A percentile compares a stretch with the other conserved stretches of the same genome.
Conservation (phyloP, 2,888 invertebrate genomes). For the Platycnemis pennipes region DNA sequence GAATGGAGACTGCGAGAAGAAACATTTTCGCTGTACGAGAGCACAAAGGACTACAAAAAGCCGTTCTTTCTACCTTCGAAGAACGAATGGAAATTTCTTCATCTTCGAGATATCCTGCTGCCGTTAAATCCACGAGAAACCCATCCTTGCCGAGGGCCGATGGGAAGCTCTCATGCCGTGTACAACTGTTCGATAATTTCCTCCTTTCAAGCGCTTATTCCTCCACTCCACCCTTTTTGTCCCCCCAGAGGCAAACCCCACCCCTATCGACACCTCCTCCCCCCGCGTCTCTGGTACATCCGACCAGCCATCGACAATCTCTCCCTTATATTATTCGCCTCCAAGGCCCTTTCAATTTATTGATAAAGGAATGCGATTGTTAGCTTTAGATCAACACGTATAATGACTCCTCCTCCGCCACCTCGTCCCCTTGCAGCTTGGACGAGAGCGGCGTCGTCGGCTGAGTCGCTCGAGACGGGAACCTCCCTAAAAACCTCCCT, state of each 20-base stretch:
- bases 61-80: not conserved
- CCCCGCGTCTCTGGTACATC: not conserved
- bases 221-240: not conserved
- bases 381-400: constrained; percentile 62
- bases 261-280: not conserved
- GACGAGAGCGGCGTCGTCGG: not conserved
- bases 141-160: not conserved
- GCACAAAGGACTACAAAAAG: too few species aligned
- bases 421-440: not conserved
- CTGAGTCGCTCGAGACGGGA: too few species aligned
- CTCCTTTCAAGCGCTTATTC: not conserved
- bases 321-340: not conserved
- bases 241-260: not conserved
- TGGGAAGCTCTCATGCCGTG: not conserved
- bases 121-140: not conserved
- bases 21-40: too few species aligned
- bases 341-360: constrained; percentile 59
- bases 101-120: not conserved
- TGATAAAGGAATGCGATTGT: constrained; percentile 52
- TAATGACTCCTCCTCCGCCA: constrained; percentile 39
- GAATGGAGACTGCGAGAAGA: too few species aligned
- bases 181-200: not conserved
- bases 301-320: not conserved
- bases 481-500: not conserved
- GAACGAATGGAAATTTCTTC: not conserved